Base-by-base conservation (phyloP, 2,888 invertebrate species). In the Watsonalla binaria region DNA sequence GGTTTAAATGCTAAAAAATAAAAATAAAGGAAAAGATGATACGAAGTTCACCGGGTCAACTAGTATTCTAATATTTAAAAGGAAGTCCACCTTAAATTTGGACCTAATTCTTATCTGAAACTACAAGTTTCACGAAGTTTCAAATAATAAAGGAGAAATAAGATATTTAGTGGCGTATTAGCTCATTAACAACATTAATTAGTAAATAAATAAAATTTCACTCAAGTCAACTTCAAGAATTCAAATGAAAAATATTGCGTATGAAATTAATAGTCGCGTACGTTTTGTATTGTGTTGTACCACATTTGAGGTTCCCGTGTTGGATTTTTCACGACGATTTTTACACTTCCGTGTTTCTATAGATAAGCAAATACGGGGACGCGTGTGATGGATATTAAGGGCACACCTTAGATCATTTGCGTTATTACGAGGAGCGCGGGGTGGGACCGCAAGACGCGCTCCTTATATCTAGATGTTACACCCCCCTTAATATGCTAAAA, bases 351-450 rank as follows among this genome's bases (percentile, higher is more conserved):
- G 88, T 86, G 85, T 85, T 86, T 79, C 80, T 82, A 83, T 88
- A 90, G 90, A 90, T 90, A 90, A 90, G 89, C 90, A 90, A 90
- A 90, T 90, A 90, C 89, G 79, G 85, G 85, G 83, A 84, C 87
- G 80, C 84, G 83, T 84, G 84, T 90, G 90, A 90, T 90, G 90
- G 90, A 90, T 90, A 90, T 90, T 90, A 90, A 86, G 82, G 90
- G 88, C 90, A 83, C 90, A 90, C 90, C 90, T 90, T 90, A 86
- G 89, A 88, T 90, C 90, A 90, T 90, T 90, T 90, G 84, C 86
- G 87, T 90, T 90, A 90, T 90, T 90, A 90, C 84, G 68, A 65
- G 66, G 57, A 67, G 73, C 67, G 74, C 14, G 37, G 76, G 72
- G 76, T 68, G 80, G 81, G 77, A 69, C 66, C 73, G 68, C 78